Base-by-base conservation (phyloP, 2,113 vertebrate species). In the Tachysurus fulvidraco region DNA sequence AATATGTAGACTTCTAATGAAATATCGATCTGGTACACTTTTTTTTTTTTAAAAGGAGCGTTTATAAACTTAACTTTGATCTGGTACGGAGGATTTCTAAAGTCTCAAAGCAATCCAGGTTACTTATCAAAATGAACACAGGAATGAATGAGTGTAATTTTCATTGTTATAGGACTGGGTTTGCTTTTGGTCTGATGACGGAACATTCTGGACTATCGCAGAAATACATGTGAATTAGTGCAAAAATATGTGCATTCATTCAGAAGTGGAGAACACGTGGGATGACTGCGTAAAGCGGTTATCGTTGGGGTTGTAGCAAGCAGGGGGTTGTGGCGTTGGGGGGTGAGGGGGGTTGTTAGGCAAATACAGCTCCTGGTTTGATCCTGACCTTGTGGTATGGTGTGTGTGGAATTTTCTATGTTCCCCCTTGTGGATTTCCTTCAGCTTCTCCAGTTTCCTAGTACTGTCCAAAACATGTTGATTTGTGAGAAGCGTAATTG, bases 1-100 rank as follows among this genome's bases (percentile, higher is more conserved):
- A 78, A 65, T 77, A 85, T 73, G 67, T 25, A 84, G 19, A 80
- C 9, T 13, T 85, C 19, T 79, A 80, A 80, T 80, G 76, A 78
- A 80, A 80, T 86, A 69, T 86, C 69, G 84, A 86, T 86, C 76
- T 57, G 11, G 30, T 9, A 30, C 16, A n/a, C 23, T n/a, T 50
- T 44, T 54, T 65, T 80, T 86, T 69, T 67, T 74, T 14, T 6
- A 28, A 28, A 25, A 67, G 46, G 50, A 7, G 60, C 73, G 78
- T 60, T 52, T 85, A 50, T 46, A 62, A 76, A 59, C n/a, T 28
- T 50, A 7, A 41, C 57, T 54, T 65, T 80, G 80, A 80, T 67
- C 84, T 14, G 17, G 46, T 28, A 25, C 69, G 46, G 50, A 12
- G 60, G 57, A 85, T 60, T 52, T 85, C 28, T 60, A 62, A 76